Conservation (phyloP, 2,888 invertebrate genomes). For the Drosophila cognata region DNA sequence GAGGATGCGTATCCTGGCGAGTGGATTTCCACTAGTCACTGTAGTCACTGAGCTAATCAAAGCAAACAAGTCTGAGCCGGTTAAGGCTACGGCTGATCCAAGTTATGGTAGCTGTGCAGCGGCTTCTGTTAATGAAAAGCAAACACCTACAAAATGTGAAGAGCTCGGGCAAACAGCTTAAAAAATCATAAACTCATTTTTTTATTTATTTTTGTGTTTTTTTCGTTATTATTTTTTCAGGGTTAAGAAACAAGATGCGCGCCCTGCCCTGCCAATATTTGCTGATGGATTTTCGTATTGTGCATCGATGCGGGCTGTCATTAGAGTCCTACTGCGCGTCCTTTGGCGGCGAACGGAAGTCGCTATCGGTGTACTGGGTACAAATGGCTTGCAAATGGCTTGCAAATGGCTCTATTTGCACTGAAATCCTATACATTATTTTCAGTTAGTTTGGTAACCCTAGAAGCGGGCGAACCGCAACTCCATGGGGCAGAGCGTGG, state of each 20-base stretch:
- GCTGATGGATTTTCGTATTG: conserved; percentile 63
- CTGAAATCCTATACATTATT: conserved; percentile 63
- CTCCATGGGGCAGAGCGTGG: conserved; percentile 3
- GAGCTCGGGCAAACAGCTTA: conserved; percentile 74
- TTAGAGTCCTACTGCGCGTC: conserved; percentile 52
- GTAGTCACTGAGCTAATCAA: conserved; percentile 69
- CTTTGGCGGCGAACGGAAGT: conserved; percentile 52
- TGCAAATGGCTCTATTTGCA: conserved; percentile 65
- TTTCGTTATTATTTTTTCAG: not conserved
- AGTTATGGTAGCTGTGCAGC: conserved; percentile 25
- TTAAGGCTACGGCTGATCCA: conserved; percentile 9
- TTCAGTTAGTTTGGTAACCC: conserved; percentile 17
- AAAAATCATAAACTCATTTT: conserved; percentile 74
- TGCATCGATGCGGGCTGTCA: conserved; percentile 28
- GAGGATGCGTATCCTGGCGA: conserved; percentile 57
- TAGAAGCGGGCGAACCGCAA: not conserved
- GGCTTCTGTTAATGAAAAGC: conserved; percentile 76
- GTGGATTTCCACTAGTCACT: conserved; percentile 57
- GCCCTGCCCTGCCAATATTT: conserved; percentile 62
- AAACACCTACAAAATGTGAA: conserved; percentile 70
- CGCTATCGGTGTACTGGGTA: conserved; percentile 49
- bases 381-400: conserved; percentile 67
- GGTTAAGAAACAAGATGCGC: conserved; percentile 35
- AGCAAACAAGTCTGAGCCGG: conserved; percentile 48
- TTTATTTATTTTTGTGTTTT: conserved; percentile 2